Conservation (phyloP, 2,113 vertebrate species). For the Actenoides lindsayi region DNA sequence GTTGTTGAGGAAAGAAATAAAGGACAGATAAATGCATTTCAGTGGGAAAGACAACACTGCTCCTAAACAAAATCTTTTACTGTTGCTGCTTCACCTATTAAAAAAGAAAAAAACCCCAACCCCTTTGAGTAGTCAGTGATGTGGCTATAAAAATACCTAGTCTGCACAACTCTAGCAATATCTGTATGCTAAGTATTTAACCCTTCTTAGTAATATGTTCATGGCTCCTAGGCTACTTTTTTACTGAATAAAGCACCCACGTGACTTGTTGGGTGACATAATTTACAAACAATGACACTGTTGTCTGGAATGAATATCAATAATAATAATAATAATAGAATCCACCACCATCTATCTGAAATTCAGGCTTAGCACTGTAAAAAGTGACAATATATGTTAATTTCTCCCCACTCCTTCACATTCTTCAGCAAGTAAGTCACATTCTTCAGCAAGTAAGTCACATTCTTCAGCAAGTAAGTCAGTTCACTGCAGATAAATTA, state of each 20-base stretch:
- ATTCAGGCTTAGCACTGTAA: background rate
- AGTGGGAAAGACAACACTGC: background rate
- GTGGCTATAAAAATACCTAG: background rate
- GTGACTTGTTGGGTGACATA: conserved; percentile 7
- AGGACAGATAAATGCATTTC: background rate
- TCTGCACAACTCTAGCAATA: background rate
- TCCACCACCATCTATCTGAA: background rate
- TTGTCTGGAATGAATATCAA: background rate
- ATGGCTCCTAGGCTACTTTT: background rate
- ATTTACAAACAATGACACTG: conserved; percentile 36
- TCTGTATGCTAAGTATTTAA: background rate
- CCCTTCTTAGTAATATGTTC: background rate
- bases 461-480: conserved; percentile 47
- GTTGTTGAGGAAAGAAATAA: background rate
- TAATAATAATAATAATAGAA: background rate
- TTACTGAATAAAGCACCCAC: background rate
- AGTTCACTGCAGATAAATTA: conserved; percentile 42
- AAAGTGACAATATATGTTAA: conserved; percentile 34
- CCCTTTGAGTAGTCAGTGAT: background rate
- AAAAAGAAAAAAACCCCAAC: background rate
- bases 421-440: conserved; percentile 52
- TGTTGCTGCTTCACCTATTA: background rate
- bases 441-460: conserved; percentile 56
- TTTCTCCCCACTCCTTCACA: conserved; percentile 8
- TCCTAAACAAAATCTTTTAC: background rate